These are phyloP conservation scores for Percopsis transmontana DNA, from an alignment of 2,113 vertebrate genomes.

Conservation along the genomic window DNA sequence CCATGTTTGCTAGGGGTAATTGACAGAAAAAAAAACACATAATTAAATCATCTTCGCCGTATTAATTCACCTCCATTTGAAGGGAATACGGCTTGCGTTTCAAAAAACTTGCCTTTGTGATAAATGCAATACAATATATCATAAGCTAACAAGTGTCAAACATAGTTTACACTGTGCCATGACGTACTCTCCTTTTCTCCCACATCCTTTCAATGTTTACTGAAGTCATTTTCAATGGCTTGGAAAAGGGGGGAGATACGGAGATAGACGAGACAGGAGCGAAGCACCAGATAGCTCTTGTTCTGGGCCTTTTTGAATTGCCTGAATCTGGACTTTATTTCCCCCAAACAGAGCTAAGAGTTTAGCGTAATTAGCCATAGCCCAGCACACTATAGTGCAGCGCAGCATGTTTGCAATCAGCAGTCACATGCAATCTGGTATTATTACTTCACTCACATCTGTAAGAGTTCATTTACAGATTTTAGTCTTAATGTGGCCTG, in stretches of 20 bases:
- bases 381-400: conserved; percentile 26
- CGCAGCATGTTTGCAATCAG: conserved; percentile 71
- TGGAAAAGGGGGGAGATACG: conserved; percentile 2
- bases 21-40: neutral
- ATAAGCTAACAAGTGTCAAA: conserved; percentile 4
- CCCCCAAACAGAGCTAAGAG: conserved; percentile 38
- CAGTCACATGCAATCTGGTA: conserved; percentile 61
- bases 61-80: neutral
- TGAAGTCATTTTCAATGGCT: neutral
- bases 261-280: neutral
- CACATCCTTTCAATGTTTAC: neutral
- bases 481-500: conserved; percentile 36
- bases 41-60: neutral
- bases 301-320: conserved; percentile 25
- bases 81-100: neutral
- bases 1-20: neutral
- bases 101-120: neutral
- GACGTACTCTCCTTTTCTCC: neutral
- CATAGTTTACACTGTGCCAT: neutral
- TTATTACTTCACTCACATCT: conserved; percentile 64
- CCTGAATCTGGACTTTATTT: conserved; percentile 58
- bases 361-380: conserved; percentile 56
- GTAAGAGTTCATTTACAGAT: conserved; percentile 57
- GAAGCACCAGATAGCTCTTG: neutral
- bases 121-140: neutral